phyloP scores from a whole-genome alignment of 2,797 vertebrate genomes.

The Podarcis siculus region DNA sequence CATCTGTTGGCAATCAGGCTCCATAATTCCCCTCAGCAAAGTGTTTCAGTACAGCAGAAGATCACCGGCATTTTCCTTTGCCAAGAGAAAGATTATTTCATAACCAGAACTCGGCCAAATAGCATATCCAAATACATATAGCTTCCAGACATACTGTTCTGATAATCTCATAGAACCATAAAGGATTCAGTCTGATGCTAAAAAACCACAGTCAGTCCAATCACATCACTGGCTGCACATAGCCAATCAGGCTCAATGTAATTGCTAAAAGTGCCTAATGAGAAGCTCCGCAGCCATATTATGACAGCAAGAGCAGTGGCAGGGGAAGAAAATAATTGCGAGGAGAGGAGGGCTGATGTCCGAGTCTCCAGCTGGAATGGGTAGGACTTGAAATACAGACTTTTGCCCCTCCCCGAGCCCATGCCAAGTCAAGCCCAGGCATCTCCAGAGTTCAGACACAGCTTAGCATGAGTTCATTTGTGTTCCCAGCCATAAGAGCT shows the following conservation, averaged over 20 bases:
- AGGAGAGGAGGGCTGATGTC: not conserved
- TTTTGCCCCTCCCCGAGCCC: not conserved
- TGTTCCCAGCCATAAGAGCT: not conserved
- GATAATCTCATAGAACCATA: constrained; percentile 13
- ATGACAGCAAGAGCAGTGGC: not conserved
- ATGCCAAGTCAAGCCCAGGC: not conserved
- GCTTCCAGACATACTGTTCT: not conserved
- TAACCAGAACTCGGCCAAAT: constrained; percentile 1
- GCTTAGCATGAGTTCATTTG: not conserved
- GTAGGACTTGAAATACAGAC: not conserved
- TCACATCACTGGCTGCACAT: constrained; percentile 6
- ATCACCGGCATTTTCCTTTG: not conserved
- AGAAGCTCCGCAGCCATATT: not conserved
- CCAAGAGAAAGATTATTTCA: not conserved
- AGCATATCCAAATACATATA: constrained; percentile 22
- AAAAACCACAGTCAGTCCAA: not conserved
- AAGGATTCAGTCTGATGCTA: constrained; percentile 34
- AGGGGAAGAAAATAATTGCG: not conserved
- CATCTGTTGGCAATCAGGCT: constrained; percentile 12
- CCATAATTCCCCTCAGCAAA: not conserved
- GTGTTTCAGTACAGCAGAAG: constrained; percentile 10
- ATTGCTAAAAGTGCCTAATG: not conserved
- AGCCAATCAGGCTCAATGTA: not conserved
- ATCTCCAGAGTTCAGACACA: not conserved
- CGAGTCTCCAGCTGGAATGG: not conserved